Conservation (phyloP, 2,888 invertebrate genomes). For the Ochlodes sylvanus region DNA sequence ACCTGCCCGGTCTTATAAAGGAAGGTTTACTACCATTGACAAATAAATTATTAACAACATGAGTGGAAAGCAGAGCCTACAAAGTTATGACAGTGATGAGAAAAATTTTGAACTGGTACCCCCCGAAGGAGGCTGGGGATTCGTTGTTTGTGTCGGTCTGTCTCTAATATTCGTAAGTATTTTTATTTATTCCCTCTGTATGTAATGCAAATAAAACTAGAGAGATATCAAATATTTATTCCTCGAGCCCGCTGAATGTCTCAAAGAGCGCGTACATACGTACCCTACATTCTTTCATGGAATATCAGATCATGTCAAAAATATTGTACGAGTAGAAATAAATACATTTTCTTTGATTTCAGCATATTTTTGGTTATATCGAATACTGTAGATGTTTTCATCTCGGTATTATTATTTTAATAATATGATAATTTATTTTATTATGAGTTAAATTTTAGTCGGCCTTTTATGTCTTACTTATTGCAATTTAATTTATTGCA, state of each 20-base stretch:
- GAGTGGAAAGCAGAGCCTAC: slow-evolving; percentile 56
- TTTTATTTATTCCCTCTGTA: slow-evolving; percentile 19
- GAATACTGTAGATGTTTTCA: too few relatives aligned
- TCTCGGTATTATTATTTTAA: too few relatives aligned
- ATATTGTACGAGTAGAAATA: too few relatives aligned
- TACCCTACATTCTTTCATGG: too few relatives aligned
- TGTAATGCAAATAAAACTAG: neutral
- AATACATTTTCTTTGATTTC: too few relatives aligned
- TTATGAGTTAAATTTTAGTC: too few relatives aligned
- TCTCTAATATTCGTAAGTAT: slow-evolving; percentile 88
- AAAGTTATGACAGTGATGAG: slow-evolving; percentile 59
- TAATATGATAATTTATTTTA: too few relatives aligned
- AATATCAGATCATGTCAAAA: too few relatives aligned
- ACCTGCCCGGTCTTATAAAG: slow-evolving; percentile 56
- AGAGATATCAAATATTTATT: slow-evolving; percentile 3
- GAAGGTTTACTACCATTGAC: slow-evolving; percentile 42
- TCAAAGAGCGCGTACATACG: too few relatives aligned
- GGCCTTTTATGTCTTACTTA: too few relatives aligned
- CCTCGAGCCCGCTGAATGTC: neutral
- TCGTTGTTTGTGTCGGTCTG: slow-evolving; percentile 87
- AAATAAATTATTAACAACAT: slow-evolving; percentile 51
- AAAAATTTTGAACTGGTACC: slow-evolving; percentile 77
- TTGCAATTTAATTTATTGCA: too few relatives aligned
- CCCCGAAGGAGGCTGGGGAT: slow-evolving; percentile 91
- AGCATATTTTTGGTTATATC: too few relatives aligned